Percentiles rank a stretch among this genome's conserved stretches.
These are phyloP conservation scores for Dufourea novaeangliae DNA, from an alignment of 1,140 invertebrate genomes.

Conservation along the genomic window DNA sequence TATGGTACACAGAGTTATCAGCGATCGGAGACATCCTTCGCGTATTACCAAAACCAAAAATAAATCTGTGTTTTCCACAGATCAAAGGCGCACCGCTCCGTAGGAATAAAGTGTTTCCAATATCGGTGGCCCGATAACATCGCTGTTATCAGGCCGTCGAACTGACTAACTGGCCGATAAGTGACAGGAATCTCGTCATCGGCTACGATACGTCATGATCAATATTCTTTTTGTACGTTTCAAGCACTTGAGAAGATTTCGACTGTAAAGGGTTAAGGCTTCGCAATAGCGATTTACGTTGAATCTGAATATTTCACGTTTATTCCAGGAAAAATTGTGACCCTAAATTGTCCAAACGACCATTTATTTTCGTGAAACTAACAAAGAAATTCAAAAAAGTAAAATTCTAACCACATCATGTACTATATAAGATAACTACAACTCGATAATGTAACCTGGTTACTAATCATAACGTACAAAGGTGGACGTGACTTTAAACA, in stretches of 20 bases:
- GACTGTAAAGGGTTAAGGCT: neutral
- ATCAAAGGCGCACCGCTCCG: constrained; percentile 49
- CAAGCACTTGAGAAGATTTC: neutral
- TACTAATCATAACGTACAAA: no score
- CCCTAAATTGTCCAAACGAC: no score
- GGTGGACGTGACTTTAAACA: no score
- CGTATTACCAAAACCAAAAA: constrained; percentile 30
- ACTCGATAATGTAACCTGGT: no score
- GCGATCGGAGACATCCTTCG: constrained; percentile 22
- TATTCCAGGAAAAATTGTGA: no score
- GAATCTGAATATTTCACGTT: neutral
- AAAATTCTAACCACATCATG: no score
- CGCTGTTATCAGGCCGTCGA: constrained; percentile 35
- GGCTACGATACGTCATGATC: constrained; percentile 13
- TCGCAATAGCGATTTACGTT: neutral
- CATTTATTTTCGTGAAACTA: no score
- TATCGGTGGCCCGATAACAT: constrained; percentile 46
- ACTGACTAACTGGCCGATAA: constrained; percentile 46
- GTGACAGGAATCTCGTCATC: constrained; percentile 28
- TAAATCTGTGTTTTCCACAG: constrained; percentile 52
- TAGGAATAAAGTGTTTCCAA: constrained; percentile 15
- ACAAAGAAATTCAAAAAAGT: no score
- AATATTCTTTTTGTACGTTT: neutral
- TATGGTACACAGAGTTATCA: constrained; percentile 43
- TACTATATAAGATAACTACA: no score